Conservation (phyloP, 2,888 invertebrate genomes). For the Aphodius sticticus region DNA sequence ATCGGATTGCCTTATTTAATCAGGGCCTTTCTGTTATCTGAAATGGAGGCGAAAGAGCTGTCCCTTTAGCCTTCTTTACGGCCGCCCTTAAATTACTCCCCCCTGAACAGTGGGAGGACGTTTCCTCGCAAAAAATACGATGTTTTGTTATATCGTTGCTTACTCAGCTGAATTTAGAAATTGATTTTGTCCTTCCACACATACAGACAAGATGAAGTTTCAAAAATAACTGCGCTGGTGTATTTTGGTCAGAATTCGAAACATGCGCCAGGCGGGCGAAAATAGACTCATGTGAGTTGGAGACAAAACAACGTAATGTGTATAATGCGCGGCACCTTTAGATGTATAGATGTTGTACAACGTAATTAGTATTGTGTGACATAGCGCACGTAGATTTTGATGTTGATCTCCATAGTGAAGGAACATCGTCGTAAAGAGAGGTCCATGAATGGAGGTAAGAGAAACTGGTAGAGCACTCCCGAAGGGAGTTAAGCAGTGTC, state of each 20-base stretch:
- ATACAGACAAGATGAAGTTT: not conserved
- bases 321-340: not conserved
- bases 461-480: not conserved
- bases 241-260: not conserved
- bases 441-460: not conserved
- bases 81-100: not conserved
- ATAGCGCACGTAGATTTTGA: not conserved
- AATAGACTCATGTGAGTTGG: not conserved
- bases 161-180: not conserved
- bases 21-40: slow-evolving; percentile 4
- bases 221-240: not conserved
- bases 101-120: not conserved
- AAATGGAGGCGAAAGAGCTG: slow-evolving; percentile 4
- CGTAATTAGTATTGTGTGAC: not conserved
- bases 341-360: not conserved
- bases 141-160: not conserved
- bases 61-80: slow-evolving; percentile 4
- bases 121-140: slow-evolving; percentile 4
- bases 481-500: slow-evolving; percentile 28
- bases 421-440: no score
- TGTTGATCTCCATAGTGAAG: not conserved
- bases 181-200: not conserved
- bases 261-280: not conserved
- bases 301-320: slow-evolving; percentile 4
- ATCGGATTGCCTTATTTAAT: slow-evolving; percentile 4